Evolutionary conservation across 37 sponge, comb jelly and placozoan species (phyloP).

Genomic region (Theonella swinhoei): DNA sequence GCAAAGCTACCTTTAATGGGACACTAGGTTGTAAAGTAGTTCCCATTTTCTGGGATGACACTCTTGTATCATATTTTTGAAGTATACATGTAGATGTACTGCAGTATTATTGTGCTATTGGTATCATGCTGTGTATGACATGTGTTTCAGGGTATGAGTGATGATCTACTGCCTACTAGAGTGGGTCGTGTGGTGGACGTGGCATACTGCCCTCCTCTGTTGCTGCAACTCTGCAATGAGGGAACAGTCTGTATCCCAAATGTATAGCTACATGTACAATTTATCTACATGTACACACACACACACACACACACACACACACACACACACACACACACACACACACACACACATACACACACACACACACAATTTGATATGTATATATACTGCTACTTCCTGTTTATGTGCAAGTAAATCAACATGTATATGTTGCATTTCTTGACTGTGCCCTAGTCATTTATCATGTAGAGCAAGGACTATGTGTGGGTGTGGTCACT

Average conservation of each 20-base stretch:
- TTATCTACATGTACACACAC: no score
- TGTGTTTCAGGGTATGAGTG: neutral
- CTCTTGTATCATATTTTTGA: no score
- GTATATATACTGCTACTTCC: slow-evolving; percentile 7
- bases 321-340: no score
- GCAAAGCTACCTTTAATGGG: no score
- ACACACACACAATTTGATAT: neutral
- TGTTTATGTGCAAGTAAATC: slow-evolving; percentile 4
- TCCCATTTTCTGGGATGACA: no score
- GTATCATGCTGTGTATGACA: neutral
- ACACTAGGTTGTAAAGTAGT: no score
- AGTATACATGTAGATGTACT: no score
- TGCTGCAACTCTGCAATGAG: slow-evolving; percentile 35
- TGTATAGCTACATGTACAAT: neutral
- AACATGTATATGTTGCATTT: slow-evolving; percentile 10
- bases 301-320: no score
- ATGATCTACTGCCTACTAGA: slow-evolving; percentile 11
- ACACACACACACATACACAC: neutral
- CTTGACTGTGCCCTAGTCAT: slow-evolving; percentile 27
- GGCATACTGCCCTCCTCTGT: slow-evolving; percentile 25
- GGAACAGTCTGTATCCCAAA: slow-evolving; percentile 57
- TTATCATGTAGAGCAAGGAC: slow-evolving; percentile 1
- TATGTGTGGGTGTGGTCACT: slow-evolving; percentile 42
- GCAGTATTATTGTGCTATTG: neutral
- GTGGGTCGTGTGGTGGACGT: neutral